Evolutionary conservation across 2,888 invertebrate species (phyloP), one percentile per base, ranked within the genome.

Genomic region (Sicus ferrugineus): DNA sequence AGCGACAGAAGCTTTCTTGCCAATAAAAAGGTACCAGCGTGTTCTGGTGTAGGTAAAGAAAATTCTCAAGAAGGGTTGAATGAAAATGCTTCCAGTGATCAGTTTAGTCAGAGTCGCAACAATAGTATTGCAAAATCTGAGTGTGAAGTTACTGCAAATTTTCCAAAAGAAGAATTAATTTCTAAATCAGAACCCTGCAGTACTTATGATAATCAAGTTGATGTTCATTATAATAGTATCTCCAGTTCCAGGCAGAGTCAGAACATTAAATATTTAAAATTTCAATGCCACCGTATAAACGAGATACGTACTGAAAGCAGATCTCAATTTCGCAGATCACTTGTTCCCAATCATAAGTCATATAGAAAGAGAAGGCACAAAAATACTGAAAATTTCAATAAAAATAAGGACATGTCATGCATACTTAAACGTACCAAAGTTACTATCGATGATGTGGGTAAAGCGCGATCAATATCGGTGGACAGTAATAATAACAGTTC

Each of bases 361-460:
- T 52, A 34, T 42, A 42, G 75, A 30, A 75, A 74, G 3, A 70
- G 73, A 72, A 75, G 75, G 69, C 5, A 38, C 34, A 42, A n/a
- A 50, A 67, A 66, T 50, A 38, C 19, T 28, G 30, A n/a, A n/a
- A 21, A 7, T 61, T 68, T 52, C 42, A 69, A n/a, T 19, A n/a
- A 30, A 34, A 59, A 52, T 14, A 42, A 56, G 21, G 56, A 65
- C 70, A n/a, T n/a, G n/a, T n/a, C n/a, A n/a, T n/a, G 30, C 56
- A 52, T 66, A 14, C 58, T 77, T 14, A 81, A 80, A 34, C 75
- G 80, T n/a, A 75, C 77, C 4, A 79, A 77, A 72, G 74, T 77
- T 62, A 74, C 78, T 0, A 77, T 76, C 4, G 77, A 77, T 70
- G 79, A 72, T 42, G 68, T 75, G 38, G 69, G 74, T 0, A 70